Conservation (phyloP, 1,140 invertebrate genomes). For the Drosophila tani region DNA sequence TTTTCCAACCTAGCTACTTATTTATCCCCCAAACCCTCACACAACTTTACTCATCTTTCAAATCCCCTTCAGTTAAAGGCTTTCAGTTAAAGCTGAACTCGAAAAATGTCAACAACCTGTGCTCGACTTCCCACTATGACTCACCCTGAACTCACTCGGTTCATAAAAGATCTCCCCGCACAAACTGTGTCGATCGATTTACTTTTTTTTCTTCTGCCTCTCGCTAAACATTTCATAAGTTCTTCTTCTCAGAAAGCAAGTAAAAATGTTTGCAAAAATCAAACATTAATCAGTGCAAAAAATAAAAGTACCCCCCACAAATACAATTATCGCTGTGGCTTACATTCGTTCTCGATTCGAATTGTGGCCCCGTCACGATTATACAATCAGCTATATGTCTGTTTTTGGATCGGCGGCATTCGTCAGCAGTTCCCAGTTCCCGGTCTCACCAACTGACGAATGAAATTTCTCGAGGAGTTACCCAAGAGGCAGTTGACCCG, state of each 20-base stretch:
- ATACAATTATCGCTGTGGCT: slow-evolving; percentile 38
- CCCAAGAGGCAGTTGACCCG: slow-evolving; percentile 76
- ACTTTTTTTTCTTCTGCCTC: not conserved
- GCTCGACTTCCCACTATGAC: slow-evolving; percentile 38
- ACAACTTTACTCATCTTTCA: not conserved
- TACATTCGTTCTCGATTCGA: slow-evolving; percentile 51
- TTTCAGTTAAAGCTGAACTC: slow-evolving; percentile 3
- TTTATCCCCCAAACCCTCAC: not conserved
- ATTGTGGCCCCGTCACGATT: slow-evolving; percentile 62
- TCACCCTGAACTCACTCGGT: not conserved
- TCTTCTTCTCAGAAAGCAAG: slow-evolving; percentile 13
- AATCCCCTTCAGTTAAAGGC: slow-evolving; percentile 9
- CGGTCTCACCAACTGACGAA: slow-evolving; percentile 48
- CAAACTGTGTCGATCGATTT: slow-evolving; percentile 36
- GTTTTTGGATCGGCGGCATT: slow-evolving; percentile 64
- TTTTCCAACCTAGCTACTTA: rapidly evolving
- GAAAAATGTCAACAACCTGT: slow-evolving; percentile 36
- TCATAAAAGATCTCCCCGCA: slow-evolving; percentile 9
- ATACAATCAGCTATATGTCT: slow-evolving; percentile 59
- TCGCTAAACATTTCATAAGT: slow-evolving; percentile 27
- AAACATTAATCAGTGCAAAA: slow-evolving; percentile 33
- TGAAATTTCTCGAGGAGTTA: slow-evolving; percentile 57
- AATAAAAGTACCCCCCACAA: slow-evolving; percentile 5
- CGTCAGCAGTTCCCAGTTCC: slow-evolving; percentile 60
- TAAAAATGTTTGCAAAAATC: slow-evolving; percentile 27